Evolutionary conservation across 2,113 vertebrate species (phyloP), one percentile per base, ranked within the genome.

Genomic region (Atlantisia rogersi): DNA sequence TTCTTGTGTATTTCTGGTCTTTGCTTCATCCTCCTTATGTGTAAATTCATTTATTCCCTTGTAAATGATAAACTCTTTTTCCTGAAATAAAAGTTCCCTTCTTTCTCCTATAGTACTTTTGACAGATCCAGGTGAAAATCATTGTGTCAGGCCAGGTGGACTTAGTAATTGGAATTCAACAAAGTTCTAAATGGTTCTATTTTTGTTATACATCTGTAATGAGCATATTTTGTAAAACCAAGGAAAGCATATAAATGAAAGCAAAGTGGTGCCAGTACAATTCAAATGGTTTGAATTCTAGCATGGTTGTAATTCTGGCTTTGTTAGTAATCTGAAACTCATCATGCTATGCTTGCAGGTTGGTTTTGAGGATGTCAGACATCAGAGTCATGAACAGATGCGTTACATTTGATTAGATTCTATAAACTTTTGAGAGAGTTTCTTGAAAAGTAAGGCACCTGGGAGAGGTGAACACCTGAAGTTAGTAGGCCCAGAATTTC

Each of bases 111-210:
- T 19, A 74, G 31, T 65, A 70, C 15, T 87, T 81, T 60, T 67
- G 75, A 81, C 55, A 79, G 42, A 73, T 83, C 15, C 42, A 81
- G 60, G 85, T 92, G 65, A 91, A 90, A 95, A 93, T 82, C 70
- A 67, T 15, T 65, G 46, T 71, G 69, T 92, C 53, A 79, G 46
- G 22, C 24, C 60, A 79, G 35, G 35, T 8, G 1, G 88, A 68
- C 37, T 81, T 76, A 71, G 70, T 88, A 83, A 81, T 26, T 86
- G 52, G 64, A 88, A 83, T 88, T 68, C 32, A 83, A 52, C 11
- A n/a, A 48, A 48, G 42, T 82, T 88, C 77, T 63, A 58, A 90
- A 59, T 5, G 28, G 28, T 67, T 88, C 56, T 81, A 2, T 84
- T 89, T 92, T 94, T 82, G 79, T 92, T 75, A 70, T 53, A 60